Conservation (phyloP, 2,113 vertebrate species). For the Chaenocephalus aceratus region DNA sequence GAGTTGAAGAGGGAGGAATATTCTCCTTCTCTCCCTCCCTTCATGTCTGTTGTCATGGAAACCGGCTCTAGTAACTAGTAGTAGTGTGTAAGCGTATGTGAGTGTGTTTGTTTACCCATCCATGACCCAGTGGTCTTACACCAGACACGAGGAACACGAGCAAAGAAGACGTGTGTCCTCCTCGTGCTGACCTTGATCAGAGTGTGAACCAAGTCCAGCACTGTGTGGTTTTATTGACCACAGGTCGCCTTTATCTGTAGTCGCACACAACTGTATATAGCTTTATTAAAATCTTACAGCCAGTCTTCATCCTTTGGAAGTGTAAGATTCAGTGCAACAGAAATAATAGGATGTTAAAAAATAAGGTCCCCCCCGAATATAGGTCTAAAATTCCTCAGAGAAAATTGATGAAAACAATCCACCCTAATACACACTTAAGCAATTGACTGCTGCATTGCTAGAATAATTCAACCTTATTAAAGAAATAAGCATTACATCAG, state of each 20-base stretch:
- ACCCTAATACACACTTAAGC: not conserved
- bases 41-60: conserved; percentile 85
- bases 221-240: not conserved
- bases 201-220: not conserved
- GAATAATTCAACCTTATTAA: not conserved
- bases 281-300: not conserved
- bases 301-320: too few relatives aligned
- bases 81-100: conserved; percentile 37
- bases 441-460: not conserved
- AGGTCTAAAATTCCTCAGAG: not conserved
- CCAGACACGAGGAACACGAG: conserved; percentile 22
- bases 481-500: not conserved
- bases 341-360: not conserved
- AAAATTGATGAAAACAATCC: not conserved
- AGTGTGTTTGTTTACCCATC: conserved; percentile 52
- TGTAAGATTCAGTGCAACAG: not conserved
- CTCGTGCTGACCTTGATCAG: conserved; percentile 54
- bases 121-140: conserved; percentile 62
- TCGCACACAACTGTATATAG: not conserved
- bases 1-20: conserved; percentile 36
- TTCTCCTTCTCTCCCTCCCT: conserved; percentile 36
- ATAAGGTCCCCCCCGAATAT: too few relatives aligned
- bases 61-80: conserved; percentile 79
- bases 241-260: not conserved
- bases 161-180: conserved; percentile 33